A percentile compares a stretch with the other conserved stretches of the same genome.
phyloP scores from a whole-genome alignment of 2,797 vertebrate species.

The Hipposideros larvatus region DNA sequence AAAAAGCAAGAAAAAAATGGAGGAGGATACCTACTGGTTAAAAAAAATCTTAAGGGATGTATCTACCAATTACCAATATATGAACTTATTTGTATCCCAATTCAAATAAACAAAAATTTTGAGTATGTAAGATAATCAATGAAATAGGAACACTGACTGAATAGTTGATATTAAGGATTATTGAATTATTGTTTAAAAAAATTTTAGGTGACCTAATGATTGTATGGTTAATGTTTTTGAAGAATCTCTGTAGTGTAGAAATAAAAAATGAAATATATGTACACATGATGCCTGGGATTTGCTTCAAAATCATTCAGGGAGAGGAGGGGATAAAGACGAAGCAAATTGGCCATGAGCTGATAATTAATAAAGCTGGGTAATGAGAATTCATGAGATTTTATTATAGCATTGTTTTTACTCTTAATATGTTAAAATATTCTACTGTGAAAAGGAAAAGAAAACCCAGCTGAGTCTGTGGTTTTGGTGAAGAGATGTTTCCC shows the following conservation, averaged over 20 bases:
- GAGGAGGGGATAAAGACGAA: neutral
- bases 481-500: neutral
- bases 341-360: neutral
- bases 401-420: neutral
- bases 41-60: neutral
- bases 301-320: neutral
- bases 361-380: neutral
- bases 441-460: neutral
- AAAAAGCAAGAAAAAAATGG: neutral
- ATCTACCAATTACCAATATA: neutral
- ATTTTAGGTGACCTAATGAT: neutral
- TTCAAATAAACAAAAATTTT: neutral
- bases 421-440: neutral
- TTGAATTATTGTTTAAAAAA: neutral
- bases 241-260: neutral
- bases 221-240: neutral
- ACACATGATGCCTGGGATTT: neutral
- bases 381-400: neutral
- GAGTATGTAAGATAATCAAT: neutral
- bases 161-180: neutral
- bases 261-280: neutral
- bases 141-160: neutral
- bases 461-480: neutral
- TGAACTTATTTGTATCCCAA: neutral
- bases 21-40: neutral